phyloP scores from a whole-genome alignment of 2,888 invertebrate species.

The Pachliopta kotzebuea region DNA sequence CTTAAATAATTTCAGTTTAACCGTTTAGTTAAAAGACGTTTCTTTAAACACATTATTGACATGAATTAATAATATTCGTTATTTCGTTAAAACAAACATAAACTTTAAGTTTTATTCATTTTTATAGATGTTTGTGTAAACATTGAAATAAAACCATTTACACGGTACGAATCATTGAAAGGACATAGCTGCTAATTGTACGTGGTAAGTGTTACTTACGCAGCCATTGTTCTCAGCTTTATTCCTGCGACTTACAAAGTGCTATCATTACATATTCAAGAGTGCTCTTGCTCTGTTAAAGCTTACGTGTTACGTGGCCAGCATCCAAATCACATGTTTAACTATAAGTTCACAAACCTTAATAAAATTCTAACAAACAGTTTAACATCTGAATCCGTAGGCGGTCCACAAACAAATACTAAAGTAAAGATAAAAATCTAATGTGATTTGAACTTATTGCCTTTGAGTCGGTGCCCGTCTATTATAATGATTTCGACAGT shows the following conservation, averaged over 20 bases:
- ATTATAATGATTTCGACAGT: conserved; percentile 8
- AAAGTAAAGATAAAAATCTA: conserved; percentile 30
- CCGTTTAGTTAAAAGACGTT: too few relatives aligned
- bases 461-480: conserved; percentile 6
- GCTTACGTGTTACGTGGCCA: conserved; percentile 44
- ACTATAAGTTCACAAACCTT: conserved; percentile 59
- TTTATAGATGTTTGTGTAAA: not conserved
- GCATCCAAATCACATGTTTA: conserved; percentile 52
- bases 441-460: conserved; percentile 9
- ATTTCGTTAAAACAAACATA: too few relatives aligned
- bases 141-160: conserved; percentile 12
- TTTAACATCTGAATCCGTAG: conserved; percentile 66
- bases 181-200: conserved; percentile 14
- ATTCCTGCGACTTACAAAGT: conserved; percentile 28
- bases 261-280: conserved; percentile 28
- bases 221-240: conserved; percentile 24
- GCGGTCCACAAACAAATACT: conserved; percentile 51
- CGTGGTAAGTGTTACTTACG: conserved; percentile 22
- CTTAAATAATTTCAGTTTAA: too few relatives aligned
- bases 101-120: too few relatives aligned
- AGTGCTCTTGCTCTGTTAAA: conserved; percentile 21
- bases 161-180: conserved; percentile 14
- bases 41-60: too few relatives aligned
- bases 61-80: too few relatives aligned
- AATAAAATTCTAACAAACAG: conserved; percentile 69